Base-by-base conservation (phyloP, 2,888 invertebrate species). In the Alsophila aescularia region DNA sequence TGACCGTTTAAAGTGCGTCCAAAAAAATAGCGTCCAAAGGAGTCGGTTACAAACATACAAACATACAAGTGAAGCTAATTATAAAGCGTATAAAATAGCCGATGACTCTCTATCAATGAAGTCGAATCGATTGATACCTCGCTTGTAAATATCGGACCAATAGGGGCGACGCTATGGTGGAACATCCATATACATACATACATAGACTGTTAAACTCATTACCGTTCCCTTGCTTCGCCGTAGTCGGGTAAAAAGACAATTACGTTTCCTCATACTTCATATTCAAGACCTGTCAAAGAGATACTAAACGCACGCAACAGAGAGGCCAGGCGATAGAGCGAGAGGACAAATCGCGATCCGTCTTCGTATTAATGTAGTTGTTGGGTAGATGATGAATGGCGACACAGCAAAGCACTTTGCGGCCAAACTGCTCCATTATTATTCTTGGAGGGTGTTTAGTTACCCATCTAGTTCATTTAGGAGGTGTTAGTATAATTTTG, bases 381-480 rank as follows among this genome's bases (percentile, higher is more conserved):
- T 76, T 72, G 71, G 73, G 48, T 48, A 43, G 18, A 87, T 89
- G 90, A 90, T 87, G 85, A 89, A 90, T 87, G 80, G 79, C 72
- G 87, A 90, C 90, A 90, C 66, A 81, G 85, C 81, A 87, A 89
- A 88, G 89, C 90, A 90, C 90, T 90, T 85, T 85, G 83, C 68
- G 79, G 31, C 83, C 82, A 82, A 85, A 83, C 82, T 80, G 75
- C 66, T 73, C 81, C 77, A 80, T 84, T 86, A 83, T 86, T 81
- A 83, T 86, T 84, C 81, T 83, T 82, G 76, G 75, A 60, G 74
- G 71, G 74, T 79, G 76, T 83, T 83, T 81, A 80, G 83, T 70
- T 76, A 72, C 73, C 68, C 71, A 73, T 75, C 77, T 75, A 73
- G 75, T 69, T 79, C 79, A 81, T 85, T 83, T 75, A 71, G 64